Percentiles rank a stretch among this genome's conserved stretches.
Evolutionary conservation across 2,113 vertebrate genomes (phyloP).

Genomic region (Phalacrocorax aristotelis): DNA sequence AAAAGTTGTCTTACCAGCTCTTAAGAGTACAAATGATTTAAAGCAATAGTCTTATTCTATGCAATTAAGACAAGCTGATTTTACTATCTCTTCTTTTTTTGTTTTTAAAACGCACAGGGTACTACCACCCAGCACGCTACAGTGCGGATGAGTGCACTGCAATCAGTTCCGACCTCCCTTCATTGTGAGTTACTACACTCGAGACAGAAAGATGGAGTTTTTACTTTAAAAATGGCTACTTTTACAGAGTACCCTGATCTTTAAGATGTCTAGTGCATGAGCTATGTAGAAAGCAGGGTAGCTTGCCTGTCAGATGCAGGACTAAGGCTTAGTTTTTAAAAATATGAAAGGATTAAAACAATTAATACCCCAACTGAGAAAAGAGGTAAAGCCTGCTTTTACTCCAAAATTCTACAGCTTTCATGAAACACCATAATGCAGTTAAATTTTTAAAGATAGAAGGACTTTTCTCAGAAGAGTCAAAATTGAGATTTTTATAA

Average conservation of each 20-base stretch:
- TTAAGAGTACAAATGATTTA: not conserved
- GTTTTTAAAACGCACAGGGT: not conserved
- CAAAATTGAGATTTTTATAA: not conserved
- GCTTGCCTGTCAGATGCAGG: not conserved
- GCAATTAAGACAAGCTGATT: not conserved
- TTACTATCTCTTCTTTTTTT: not conserved
- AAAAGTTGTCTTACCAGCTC: not conserved
- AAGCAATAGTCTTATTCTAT: not conserved
- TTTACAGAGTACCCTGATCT: not conserved
- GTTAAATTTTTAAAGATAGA: not conserved
- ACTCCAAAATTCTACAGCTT: not conserved
- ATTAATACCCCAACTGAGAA: not conserved
- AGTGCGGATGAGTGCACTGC: not conserved
- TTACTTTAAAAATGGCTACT: not conserved
- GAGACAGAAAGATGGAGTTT: not conserved
- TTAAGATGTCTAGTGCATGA: not conserved
- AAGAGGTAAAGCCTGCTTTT: not conserved
- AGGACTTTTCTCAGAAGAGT: not conserved
- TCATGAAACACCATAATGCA: not conserved
- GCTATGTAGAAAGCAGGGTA: not conserved
- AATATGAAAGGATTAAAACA: not conserved
- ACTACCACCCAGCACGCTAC: not conserved
- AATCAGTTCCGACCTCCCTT: not conserved
- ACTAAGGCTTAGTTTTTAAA: not conserved
- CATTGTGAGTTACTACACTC: fast-evolving